Percentiles rank a stretch among this genome's conserved stretches.
Conservation (phyloP, 2,888 invertebrate genomes). For the Melanophora roralis region DNA sequence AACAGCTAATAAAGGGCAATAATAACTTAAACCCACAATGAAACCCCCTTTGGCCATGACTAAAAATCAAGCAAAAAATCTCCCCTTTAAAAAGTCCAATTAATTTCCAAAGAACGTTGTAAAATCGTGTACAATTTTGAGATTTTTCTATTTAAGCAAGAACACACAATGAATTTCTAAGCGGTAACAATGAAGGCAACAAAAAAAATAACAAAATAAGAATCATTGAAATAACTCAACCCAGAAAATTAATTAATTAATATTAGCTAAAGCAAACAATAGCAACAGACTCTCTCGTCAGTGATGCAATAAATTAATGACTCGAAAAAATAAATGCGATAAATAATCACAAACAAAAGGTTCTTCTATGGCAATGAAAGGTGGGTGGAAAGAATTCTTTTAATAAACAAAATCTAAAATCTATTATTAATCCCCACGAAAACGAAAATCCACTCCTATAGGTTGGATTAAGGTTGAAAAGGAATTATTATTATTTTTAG, state of each 20-base stretch:
- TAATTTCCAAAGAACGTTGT: slow-evolving; percentile 9
- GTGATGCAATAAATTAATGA: not conserved
- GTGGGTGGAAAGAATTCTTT: too few species aligned
- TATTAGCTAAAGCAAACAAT: slow-evolving; percentile 1
- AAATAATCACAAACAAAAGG: slow-evolving; percentile 10
- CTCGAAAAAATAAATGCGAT: not conserved
- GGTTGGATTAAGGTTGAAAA: too few species aligned
- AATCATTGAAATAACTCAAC: not conserved
- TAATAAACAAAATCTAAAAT: too few species aligned
- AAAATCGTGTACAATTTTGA: not conserved
- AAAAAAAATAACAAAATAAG: not conserved
- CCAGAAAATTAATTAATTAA: not conserved
- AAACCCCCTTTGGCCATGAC: slow-evolving; percentile 22
- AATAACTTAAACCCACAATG: slow-evolving; percentile 7
- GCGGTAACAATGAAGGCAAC: not conserved
- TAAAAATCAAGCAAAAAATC: not conserved
- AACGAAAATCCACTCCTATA: too few species aligned
- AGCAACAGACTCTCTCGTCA: not conserved
- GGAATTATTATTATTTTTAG: too few species aligned
- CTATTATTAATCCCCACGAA: too few species aligned
- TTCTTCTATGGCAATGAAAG: slow-evolving; percentile 12
- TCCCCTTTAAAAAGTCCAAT: slow-evolving; percentile 3
- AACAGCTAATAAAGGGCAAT: slow-evolving; percentile 21
- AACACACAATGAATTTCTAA: not conserved
- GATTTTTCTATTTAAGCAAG: not conserved